Percentiles rank a stretch among this genome's conserved stretches.
Conservation (phyloP, 2,888 invertebrate species). For the Phasia obesa region DNA sequence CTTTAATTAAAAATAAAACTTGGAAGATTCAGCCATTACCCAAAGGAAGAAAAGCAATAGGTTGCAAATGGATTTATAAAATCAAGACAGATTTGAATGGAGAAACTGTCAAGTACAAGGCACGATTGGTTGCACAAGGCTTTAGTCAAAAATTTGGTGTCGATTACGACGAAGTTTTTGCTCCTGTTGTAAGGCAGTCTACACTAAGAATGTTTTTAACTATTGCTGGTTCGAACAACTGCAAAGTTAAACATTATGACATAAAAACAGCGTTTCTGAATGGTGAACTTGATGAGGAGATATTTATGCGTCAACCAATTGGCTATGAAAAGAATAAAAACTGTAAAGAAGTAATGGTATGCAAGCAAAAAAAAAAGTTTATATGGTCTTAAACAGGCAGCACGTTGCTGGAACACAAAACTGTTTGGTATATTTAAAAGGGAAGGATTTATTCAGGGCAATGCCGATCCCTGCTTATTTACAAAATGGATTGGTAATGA, state of each 20-base stretch:
- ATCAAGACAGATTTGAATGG: conserved; percentile 5
- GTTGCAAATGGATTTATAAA: conserved; percentile 2
- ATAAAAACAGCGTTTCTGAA: conserved; percentile 20
- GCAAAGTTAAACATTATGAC: conserved; percentile 7
- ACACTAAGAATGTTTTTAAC: not conserved
- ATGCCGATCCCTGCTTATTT: conserved; percentile 9
- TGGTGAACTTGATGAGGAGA: conserved; percentile 4
- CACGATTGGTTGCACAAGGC: conserved; percentile 18
- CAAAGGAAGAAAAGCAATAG: conserved; percentile 1
- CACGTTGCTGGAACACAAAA: not conserved
- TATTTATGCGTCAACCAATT: conserved; percentile 14
- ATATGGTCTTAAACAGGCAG: no score
- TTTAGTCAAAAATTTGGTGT: not conserved
- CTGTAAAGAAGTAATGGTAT: not conserved
- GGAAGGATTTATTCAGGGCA: no score
- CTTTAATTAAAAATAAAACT: not conserved
- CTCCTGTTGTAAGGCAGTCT: not conserved
- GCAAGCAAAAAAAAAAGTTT: not conserved
- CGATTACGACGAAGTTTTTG: conserved; percentile 1
- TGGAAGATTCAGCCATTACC: conserved; percentile 2
- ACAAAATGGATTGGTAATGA: not conserved
- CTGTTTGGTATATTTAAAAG: conserved; percentile 1
- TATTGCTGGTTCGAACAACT: conserved; percentile 1
- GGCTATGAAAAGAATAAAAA: conserved; percentile 11
- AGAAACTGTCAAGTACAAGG: conserved; percentile 3